Conservation (phyloP, 2,797 vertebrate genomes). For the Trachurus trachurus region DNA sequence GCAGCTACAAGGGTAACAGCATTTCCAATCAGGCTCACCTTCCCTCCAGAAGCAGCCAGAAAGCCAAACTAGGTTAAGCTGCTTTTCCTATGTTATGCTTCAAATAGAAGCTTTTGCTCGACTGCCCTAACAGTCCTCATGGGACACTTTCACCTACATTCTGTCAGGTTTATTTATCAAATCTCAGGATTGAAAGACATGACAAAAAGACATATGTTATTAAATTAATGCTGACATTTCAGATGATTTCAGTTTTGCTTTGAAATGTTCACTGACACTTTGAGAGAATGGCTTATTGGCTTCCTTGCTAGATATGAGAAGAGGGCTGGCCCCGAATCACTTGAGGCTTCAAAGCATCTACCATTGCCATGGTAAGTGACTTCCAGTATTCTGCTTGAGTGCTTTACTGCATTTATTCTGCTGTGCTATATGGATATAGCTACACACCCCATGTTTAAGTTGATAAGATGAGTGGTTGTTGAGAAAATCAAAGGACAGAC, state of each 20-base stretch:
- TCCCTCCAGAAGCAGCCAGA: constrained; percentile 22
- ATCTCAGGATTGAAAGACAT: neutral
- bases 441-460: neutral
- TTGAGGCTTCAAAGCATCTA: too few relatives aligned
- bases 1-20: constrained; percentile 23
- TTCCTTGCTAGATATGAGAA: too few relatives aligned
- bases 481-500: neutral
- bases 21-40: constrained; percentile 31
- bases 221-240: neutral
- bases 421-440: neutral
- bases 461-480: neutral
- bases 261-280: neutral
- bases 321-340: too few relatives aligned
- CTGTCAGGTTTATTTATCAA: neutral
- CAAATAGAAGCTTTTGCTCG: constrained; percentile 50
- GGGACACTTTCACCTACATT: constrained; percentile 32
- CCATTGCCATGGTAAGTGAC: too few relatives aligned
- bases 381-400: too few relatives aligned
- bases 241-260: neutral
- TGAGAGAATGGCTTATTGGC: too few relatives aligned
- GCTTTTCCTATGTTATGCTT: constrained; percentile 45
- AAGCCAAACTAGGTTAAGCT: constrained; percentile 51
- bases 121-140: constrained; percentile 13
- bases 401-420: too few relatives aligned
- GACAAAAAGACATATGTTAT: too few relatives aligned